Percentiles rank a stretch among this genome's conserved stretches.
These are phyloP conservation scores for Canis aureus DNA, from an alignment of 2,113 vertebrate species.

Conservation along the genomic window DNA sequence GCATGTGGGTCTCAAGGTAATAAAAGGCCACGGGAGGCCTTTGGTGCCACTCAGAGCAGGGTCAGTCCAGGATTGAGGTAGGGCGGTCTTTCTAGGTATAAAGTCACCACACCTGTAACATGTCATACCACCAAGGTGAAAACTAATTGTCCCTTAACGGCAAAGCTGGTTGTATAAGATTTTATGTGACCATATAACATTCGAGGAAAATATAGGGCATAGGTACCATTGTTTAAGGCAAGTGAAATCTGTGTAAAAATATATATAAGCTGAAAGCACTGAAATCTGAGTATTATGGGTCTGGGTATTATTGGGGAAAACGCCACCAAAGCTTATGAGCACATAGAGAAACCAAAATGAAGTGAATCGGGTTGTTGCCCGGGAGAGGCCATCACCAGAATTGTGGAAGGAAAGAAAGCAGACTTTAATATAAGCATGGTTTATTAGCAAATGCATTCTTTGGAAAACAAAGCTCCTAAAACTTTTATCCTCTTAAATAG, in stretches of 20 bases:
- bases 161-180: neutral
- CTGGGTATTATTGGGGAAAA: neutral
- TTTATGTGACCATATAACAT: neutral
- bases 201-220: neutral
- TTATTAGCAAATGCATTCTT: neutral
- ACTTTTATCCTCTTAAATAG: constrained; percentile 26
- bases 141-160: neutral
- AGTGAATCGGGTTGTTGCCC: neutral
- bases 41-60: neutral
- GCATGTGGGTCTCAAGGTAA: neutral
- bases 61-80: neutral
- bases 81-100: neutral
- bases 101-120: neutral
- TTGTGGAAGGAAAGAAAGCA: neutral
- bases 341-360: neutral
- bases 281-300: neutral
- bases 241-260: neutral
- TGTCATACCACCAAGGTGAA: neutral
- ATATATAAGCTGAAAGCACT: neutral
- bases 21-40: neutral
- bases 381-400: neutral
- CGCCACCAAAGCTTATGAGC: neutral
- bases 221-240: neutral
- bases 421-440: neutral
- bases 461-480: constrained; percentile 51